phyloP scores from a whole-genome alignment of 2,888 invertebrate species.

The Chrysolina americana region DNA sequence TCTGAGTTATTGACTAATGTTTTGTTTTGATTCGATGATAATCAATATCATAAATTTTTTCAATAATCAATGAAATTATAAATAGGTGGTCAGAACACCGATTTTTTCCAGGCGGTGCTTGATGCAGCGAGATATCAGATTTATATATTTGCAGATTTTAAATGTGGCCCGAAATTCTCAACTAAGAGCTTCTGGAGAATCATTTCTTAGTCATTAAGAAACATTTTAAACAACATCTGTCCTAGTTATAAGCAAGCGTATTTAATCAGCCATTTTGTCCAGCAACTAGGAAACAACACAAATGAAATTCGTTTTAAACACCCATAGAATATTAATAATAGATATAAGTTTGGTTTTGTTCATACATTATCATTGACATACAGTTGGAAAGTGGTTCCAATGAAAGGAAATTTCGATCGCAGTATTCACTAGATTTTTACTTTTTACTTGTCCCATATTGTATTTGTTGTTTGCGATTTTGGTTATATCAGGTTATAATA shows the following conservation, averaged over 20 bases:
- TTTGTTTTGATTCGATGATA: no score
- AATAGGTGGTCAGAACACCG: slow-evolving; percentile 43
- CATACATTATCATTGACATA: slow-evolving; percentile 36
- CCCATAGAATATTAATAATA: slow-evolving; percentile 41
- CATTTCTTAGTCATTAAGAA: slow-evolving; percentile 57
- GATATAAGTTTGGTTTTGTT: slow-evolving; percentile 51
- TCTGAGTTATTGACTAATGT: no score
- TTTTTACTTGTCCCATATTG: slow-evolving; percentile 33
- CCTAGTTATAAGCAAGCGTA: slow-evolving; percentile 54
- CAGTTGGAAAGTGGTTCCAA: slow-evolving; percentile 45
- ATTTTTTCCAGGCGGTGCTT: slow-evolving; percentile 58
- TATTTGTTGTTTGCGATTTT: slow-evolving; percentile 24
- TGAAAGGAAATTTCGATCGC: slow-evolving; percentile 35
- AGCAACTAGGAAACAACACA: slow-evolving; percentile 38
- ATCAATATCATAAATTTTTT: background rate
- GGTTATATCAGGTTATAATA: slow-evolving; percentile 17
- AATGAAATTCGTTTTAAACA: slow-evolving; percentile 31
- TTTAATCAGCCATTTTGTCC: slow-evolving; percentile 46
- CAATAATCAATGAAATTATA: background rate
- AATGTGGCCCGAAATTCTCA: slow-evolving; percentile 56
- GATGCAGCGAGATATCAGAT: slow-evolving; percentile 65
- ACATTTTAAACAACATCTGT: slow-evolving; percentile 51
- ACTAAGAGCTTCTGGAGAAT: slow-evolving; percentile 53
- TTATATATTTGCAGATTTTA: slow-evolving; percentile 68
- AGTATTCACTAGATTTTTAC: slow-evolving; percentile 46